Evolutionary conservation across 2,113 vertebrate species (phyloP).

Genomic region (Oxyura jamaicensis): DNA sequence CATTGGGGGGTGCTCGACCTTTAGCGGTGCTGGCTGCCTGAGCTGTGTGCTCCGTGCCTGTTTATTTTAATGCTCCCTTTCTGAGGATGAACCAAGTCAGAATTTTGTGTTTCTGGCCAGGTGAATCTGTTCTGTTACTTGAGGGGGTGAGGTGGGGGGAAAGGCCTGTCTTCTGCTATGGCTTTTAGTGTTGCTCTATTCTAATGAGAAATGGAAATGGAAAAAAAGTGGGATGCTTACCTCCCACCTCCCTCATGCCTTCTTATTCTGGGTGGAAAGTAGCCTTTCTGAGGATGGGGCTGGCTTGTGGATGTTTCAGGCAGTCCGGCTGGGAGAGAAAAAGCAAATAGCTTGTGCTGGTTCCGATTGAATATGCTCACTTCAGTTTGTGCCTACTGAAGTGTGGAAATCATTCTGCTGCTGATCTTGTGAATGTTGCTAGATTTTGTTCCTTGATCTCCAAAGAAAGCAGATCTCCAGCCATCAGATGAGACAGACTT

Average conservation of each 20-base stretch:
- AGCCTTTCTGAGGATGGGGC: not conserved
- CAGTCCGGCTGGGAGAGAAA: not conserved
- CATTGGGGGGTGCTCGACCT: not conserved
- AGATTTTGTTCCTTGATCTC: slow-evolving; percentile 5
- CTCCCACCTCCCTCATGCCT: no score
- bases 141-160: not conserved
- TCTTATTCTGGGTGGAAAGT: not conserved
- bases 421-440: not conserved
- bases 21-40: not conserved
- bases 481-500: not conserved
- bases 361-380: not conserved
- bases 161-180: not conserved
- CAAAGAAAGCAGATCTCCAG: not conserved
- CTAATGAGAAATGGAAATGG: not conserved
- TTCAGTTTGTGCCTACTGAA: slow-evolving; percentile 3
- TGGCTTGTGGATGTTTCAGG: not conserved
- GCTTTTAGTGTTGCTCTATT: not conserved
- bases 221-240: not conserved
- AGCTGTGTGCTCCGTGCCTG: rapidly evolving
- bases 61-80: not conserved
- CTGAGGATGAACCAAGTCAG: not conserved
- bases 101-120: not conserved
- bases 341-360: not conserved
- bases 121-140: not conserved
- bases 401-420: not conserved